These are phyloP conservation scores for Sepioteuthis lessoniana DNA, from an alignment of 2,888 invertebrate genomes.

Conservation along the genomic window DNA sequence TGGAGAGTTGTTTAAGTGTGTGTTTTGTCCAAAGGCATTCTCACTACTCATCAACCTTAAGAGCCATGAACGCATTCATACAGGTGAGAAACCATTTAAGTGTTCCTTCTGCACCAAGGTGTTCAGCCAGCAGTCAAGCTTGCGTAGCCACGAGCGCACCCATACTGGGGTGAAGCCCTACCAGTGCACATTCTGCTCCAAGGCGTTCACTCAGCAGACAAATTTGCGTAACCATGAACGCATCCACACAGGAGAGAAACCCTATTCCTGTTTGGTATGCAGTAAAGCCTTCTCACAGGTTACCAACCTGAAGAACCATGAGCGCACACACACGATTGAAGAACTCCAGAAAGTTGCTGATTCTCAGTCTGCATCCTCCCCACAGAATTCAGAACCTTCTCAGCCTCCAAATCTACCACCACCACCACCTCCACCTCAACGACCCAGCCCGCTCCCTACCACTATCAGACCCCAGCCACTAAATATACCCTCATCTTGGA, in stretches of 20 bases:
- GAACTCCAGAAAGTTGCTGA: slow-evolving; percentile 42
- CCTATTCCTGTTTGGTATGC: slow-evolving; percentile 16
- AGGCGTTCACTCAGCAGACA: slow-evolving; percentile 41
- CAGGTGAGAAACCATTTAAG: slow-evolving; percentile 45
- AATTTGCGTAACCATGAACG: slow-evolving; percentile 42
- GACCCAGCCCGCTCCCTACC: not conserved
- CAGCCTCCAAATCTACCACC: not conserved
- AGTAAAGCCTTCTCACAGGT: slow-evolving; percentile 36
- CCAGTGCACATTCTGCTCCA: slow-evolving; percentile 36
- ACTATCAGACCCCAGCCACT: slow-evolving; percentile 39
- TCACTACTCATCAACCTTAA: slow-evolving; percentile 35
- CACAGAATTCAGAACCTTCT: slow-evolving; percentile 37
- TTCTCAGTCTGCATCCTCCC: not conserved
- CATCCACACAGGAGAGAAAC: slow-evolving; percentile 40
- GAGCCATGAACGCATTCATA: slow-evolving; percentile 38
- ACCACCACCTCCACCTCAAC: not conserved
- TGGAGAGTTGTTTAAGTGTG: slow-evolving; percentile 45
- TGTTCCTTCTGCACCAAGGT: slow-evolving; percentile 42
- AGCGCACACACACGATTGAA: slow-evolving; percentile 43
- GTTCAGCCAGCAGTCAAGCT: slow-evolving; percentile 39
- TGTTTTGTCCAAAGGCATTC: slow-evolving; percentile 43
- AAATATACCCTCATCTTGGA: slow-evolving; percentile 40
- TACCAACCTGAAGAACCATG: slow-evolving; percentile 35
- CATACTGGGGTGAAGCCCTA: slow-evolving; percentile 45
- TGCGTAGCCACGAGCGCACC: slow-evolving; percentile 35